Conservation (phyloP, 2,888 invertebrate genomes). For the Hirtodrosophila confusa region DNA sequence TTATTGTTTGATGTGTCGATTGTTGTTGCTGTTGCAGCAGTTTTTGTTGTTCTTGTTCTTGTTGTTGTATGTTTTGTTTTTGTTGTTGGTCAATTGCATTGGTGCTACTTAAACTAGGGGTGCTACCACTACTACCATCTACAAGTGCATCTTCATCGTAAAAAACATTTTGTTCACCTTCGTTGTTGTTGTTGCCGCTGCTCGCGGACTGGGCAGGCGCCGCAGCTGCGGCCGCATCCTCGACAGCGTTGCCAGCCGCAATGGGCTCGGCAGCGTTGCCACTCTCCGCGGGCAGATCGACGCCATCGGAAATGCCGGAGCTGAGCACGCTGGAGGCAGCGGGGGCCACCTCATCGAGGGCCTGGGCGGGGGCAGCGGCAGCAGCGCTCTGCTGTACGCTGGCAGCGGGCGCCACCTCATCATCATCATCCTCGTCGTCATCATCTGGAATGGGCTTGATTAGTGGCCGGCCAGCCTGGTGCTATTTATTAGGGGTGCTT, state of each 20-base stretch:
- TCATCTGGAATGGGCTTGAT: conserved; percentile 83
- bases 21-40: conserved; percentile 49
- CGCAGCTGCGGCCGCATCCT: conserved; percentile 61
- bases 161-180: conserved; percentile 84
- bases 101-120: conserved; percentile 77
- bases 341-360: conserved; percentile 67
- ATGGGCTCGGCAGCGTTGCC: conserved; percentile 67
- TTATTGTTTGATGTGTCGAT: conserved; percentile 59
- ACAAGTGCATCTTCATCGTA: conserved; percentile 84
- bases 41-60: conserved; percentile 41
- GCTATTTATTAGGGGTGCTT: conserved; percentile 18
- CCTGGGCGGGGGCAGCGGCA: conserved; percentile 85
- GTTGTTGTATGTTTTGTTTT: conserved; percentile 45
- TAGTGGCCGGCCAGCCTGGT: not conserved
- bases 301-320: conserved; percentile 79
- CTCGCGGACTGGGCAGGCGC: conserved; percentile 45
- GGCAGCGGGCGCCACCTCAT: conserved; percentile 85
- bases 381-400: conserved; percentile 83
- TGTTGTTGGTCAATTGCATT: conserved; percentile 76
- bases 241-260: conserved; percentile 67
- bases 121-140: conserved; percentile 81
- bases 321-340: conserved; percentile 57
- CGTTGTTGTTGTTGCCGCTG: conserved; percentile 80
- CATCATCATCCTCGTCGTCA: conserved; percentile 87
- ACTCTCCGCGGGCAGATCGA: conserved; percentile 78